A percentile compares a stretch with the other conserved stretches of the same genome.
phyloP scores from a whole-genome alignment of 2,888 invertebrate species.

The Habroteleia sp. region DNA sequence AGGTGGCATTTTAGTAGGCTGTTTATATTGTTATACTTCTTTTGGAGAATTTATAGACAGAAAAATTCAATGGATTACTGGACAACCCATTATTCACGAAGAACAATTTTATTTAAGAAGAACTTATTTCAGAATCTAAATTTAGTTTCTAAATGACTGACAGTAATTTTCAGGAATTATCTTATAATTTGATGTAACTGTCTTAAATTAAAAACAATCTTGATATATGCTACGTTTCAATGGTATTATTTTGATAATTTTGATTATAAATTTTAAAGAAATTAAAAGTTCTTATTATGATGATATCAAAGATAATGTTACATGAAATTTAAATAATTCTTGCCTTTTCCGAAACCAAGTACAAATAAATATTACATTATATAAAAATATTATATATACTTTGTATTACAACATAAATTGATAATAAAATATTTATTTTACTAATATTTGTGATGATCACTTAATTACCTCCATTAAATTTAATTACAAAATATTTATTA shows the following conservation, averaged over 20 bases:
- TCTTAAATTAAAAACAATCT: too few relatives aligned
- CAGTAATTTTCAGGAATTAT: too few relatives aligned
- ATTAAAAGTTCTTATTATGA: too few relatives aligned
- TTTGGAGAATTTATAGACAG: slow-evolving; percentile 78
- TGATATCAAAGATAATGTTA: too few relatives aligned
- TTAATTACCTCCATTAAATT: too few relatives aligned
- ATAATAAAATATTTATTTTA: slow-evolving; percentile 40
- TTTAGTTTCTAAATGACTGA: too few relatives aligned
- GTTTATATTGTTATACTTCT: slow-evolving; percentile 82
- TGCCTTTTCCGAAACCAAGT: not conserved
- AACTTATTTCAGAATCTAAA: slow-evolving; percentile 69
- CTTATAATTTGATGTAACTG: too few relatives aligned
- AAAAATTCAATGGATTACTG: slow-evolving; percentile 75
- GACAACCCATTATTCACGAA: slow-evolving; percentile 76
- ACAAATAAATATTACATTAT: slow-evolving; percentile 14
- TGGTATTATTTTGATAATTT: too few relatives aligned
- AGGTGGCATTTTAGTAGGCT: slow-evolving; percentile 84
- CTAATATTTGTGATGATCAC: too few relatives aligned
- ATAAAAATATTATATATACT: slow-evolving; percentile 2
- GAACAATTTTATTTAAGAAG: slow-evolving; percentile 76
- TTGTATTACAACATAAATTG: slow-evolving; percentile 27
- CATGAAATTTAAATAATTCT: slow-evolving; percentile 16
- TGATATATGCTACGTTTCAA: too few relatives aligned
- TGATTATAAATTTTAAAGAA: too few relatives aligned
- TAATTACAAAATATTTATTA: not conserved